A percentile compares a stretch with the other conserved stretches of the same genome.
Evolutionary conservation across 2,797 vertebrate species (phyloP).

Genomic region (Tenualosa thibaudeaui): DNA sequence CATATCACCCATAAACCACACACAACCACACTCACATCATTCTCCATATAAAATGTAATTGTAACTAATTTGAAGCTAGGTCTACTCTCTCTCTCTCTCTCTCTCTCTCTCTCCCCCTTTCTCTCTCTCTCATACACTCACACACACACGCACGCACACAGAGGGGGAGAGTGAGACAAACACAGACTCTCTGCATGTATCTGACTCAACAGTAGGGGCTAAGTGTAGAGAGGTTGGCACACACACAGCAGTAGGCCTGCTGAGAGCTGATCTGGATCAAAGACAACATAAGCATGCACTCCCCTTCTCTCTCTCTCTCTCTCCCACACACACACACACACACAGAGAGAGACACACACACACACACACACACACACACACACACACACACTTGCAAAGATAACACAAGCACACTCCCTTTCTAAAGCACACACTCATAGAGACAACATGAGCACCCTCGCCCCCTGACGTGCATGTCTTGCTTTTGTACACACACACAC

Average conservation of each 20-base stretch:
- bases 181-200: neutral
- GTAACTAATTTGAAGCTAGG: neutral
- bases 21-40: neutral
- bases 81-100: neutral
- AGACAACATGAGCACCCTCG: slow-evolving; percentile 1
- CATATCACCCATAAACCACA: slow-evolving; percentile 21
- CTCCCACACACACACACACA: neutral
- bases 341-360: neutral
- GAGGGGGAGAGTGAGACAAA: neutral
- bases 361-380: neutral
- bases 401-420: neutral
- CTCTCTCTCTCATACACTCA: neutral
- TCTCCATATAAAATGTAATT: slow-evolving; percentile 14
- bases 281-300: slow-evolving; percentile 1
- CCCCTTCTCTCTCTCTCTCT: neutral
- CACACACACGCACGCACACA: neutral
- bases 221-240: neutral
- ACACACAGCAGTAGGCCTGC: neutral
- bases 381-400: neutral
- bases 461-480: neutral
- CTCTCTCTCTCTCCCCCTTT: neutral
- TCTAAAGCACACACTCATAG: neutral
- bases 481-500: neutral
- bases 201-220: neutral
- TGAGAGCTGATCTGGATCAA: slow-evolving; percentile 13